Percentiles rank a stretch among this genome's conserved stretches.
Conservation (phyloP, 1,140 invertebrate genomes). For the Halictus rubicundus region DNA sequence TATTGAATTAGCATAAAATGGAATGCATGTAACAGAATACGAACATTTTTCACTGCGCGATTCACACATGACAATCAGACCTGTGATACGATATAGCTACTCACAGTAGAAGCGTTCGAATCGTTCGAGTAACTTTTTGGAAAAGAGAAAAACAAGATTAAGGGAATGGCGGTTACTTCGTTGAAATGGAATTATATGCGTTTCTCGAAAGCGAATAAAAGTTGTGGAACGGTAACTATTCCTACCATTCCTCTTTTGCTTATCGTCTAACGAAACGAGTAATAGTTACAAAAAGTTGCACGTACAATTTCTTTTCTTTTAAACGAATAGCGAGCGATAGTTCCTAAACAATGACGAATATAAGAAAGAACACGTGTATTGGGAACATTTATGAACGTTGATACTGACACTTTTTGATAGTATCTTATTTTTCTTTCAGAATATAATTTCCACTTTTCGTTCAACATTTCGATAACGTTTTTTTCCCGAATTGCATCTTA, state of each 20-base stretch:
- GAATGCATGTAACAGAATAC: constrained; percentile 30
- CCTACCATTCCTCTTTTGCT: background rate
- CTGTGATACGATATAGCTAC: background rate
- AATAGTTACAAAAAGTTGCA: background rate
- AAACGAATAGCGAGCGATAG: background rate
- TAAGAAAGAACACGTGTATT: constrained; percentile 26
- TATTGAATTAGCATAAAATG: constrained; percentile 6
- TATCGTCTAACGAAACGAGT: background rate
- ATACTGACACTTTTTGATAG: constrained; percentile 7
- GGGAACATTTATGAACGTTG: constrained; percentile 5
- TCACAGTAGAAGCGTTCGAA: background rate
- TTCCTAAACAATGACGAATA: constrained; percentile 5
- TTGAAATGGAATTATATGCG: background rate
- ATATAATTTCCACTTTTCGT: background rate
- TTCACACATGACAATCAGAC: background rate
- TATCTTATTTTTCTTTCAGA: background rate
- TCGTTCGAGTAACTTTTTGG: background rate
- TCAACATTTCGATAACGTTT: background rate
- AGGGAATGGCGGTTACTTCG: background rate
- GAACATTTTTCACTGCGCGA: background rate
- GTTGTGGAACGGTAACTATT: no score
- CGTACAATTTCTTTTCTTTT: background rate
- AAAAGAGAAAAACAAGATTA: background rate
- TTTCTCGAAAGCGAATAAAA: background rate
- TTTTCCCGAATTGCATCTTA: background rate